These are phyloP conservation scores for Monodelphis domestica DNA, from an alignment of 2,797 vertebrate genomes.

Conservation along the genomic window DNA sequence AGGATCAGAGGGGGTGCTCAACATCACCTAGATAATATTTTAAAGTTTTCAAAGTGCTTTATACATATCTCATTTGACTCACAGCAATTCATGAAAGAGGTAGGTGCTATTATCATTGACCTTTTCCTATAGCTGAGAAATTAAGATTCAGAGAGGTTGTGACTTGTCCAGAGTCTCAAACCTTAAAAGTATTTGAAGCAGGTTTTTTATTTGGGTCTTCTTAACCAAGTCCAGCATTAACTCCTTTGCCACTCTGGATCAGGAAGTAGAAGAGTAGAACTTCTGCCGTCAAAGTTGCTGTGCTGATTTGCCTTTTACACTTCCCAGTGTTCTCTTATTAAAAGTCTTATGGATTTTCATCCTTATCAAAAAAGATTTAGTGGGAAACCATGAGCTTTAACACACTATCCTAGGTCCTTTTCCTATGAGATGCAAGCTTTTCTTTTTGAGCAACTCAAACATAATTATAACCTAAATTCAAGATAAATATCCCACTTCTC, in stretches of 20 bases:
- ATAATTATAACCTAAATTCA: conserved; percentile 62
- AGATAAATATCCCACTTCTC: conserved; percentile 69
- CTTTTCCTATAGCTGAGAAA: neutral
- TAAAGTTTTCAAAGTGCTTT: neutral
- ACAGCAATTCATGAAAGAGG: neutral
- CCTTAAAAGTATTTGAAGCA: neutral
- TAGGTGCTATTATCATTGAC: neutral
- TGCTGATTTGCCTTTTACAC: neutral
- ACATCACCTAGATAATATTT: neutral
- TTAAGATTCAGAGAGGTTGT: neutral
- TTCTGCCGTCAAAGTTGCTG: neutral
- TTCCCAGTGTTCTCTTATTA: conserved; percentile 50
- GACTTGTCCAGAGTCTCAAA: neutral
- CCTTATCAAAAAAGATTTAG: conserved; percentile 58
- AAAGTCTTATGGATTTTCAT: conserved; percentile 55
- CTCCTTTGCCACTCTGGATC: neutral
- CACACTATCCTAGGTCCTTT: conserved; percentile 12
- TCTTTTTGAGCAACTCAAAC: conserved; percentile 40
- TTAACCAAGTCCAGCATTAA: neutral
- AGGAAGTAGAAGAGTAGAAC: neutral
- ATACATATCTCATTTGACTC: neutral
- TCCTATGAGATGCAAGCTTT: conserved; percentile 53
- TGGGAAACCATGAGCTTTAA: conserved; percentile 22
- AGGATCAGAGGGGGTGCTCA: neutral
- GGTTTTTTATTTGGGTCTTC: neutral